Evolutionary conservation across 2,797 vertebrate species (phyloP).

Genomic region (Dendrocincla tyrannina): DNA sequence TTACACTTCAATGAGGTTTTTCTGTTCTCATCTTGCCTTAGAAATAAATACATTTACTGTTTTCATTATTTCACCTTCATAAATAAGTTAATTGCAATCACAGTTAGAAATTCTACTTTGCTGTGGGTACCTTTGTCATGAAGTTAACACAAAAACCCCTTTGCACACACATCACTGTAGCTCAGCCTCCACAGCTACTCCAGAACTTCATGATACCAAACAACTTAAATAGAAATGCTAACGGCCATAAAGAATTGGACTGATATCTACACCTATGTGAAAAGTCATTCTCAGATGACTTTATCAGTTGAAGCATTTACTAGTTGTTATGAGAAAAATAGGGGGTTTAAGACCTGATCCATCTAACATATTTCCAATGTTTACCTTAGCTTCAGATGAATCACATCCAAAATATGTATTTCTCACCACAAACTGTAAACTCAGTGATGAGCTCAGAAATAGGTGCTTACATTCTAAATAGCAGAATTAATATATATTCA

Average conservation of each 20-base stretch:
- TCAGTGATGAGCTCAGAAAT: neutral
- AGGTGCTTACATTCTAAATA: neutral
- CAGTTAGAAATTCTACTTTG: neutral
- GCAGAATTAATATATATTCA: neutral
- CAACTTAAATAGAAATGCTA: neutral
- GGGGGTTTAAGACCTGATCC: neutral
- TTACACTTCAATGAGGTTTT: neutral
- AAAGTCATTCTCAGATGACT: neutral
- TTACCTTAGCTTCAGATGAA: neutral
- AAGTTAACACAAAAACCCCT: neutral
- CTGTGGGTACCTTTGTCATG: neutral
- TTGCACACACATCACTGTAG: neutral
- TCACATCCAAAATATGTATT: neutral
- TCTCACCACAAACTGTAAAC: neutral
- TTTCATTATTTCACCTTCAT: neutral
- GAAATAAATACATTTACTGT: neutral
- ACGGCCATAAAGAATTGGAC: neutral
- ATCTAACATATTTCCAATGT: neutral
- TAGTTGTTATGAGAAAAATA: neutral
- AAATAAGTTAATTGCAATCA: neutral
- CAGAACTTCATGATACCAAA: neutral
- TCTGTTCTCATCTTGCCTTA: constrained; percentile 2
- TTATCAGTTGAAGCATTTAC: neutral
- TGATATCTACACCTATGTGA: neutral
- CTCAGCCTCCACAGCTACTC: neutral